Conservation (phyloP, 2,113 vertebrate genomes). For the Orycteropus afer region DNA sequence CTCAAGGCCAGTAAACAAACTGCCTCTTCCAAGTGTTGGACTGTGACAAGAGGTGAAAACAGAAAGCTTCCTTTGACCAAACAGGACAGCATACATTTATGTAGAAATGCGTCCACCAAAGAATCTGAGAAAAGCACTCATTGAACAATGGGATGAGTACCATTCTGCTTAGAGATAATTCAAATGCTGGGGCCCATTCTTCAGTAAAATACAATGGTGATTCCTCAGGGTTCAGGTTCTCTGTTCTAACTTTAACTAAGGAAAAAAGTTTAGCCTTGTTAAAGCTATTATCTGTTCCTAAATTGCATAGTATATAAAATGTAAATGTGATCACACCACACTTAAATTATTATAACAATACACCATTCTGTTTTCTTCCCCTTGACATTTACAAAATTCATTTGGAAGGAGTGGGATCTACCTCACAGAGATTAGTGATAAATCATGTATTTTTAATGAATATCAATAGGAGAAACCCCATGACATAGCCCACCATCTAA, state of each 20-base stretch:
- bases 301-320: constrained; percentile 88
- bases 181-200: constrained; percentile 55
- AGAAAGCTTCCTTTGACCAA: background rate
- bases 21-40: background rate
- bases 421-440: constrained; percentile 94
- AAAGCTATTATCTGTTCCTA: constrained; percentile 86
- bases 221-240: constrained; percentile 83
- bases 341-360: constrained; percentile 89
- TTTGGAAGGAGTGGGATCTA: constrained; percentile 90
- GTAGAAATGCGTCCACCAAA: background rate
- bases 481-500: constrained; percentile 94
- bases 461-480: constrained; percentile 95
- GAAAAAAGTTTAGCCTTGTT: constrained; percentile 84
- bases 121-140: background rate
- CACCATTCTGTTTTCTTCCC: constrained; percentile 89
- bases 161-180: constrained; percentile 75
- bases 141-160: constrained; percentile 57
- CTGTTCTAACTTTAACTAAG: constrained; percentile 86
- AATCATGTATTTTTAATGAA: constrained; percentile 98
- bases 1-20: background rate
- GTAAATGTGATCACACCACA: constrained; percentile 87
- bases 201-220: constrained; percentile 69
- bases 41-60: background rate
- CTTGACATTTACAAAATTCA: constrained; percentile 91
- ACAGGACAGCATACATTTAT: background rate